These are phyloP conservation scores for Enteromius treurensis DNA, from an alignment of 2,797 vertebrate species.

Conservation along the genomic window DNA sequence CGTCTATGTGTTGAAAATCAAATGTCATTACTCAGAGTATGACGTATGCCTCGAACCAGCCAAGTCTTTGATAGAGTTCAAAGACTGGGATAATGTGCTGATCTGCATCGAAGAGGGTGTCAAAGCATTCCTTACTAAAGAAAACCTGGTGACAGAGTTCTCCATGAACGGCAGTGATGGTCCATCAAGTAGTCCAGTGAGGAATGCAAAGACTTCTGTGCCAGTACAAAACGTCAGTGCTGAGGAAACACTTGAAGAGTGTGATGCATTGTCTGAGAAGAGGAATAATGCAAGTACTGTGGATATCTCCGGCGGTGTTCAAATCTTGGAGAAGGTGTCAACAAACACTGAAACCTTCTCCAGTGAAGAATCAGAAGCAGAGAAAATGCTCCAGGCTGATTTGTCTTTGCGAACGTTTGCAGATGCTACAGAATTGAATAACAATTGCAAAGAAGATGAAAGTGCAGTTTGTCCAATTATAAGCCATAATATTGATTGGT, in stretches of 20 bases:
- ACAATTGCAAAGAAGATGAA: conserved; percentile 37
- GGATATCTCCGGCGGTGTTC: conserved; percentile 23
- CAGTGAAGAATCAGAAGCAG: conserved; percentile 35
- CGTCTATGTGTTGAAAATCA: conserved; percentile 89
- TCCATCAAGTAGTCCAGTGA: conserved; percentile 29
- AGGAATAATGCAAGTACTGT: not conserved
- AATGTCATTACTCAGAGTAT: conserved; percentile 86
- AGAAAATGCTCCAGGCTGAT: conserved; percentile 37
- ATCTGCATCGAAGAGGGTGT: conserved; percentile 87
- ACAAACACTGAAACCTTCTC: conserved; percentile 24
- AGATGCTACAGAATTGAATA: conserved; percentile 17
- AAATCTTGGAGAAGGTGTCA: conserved; percentile 23
- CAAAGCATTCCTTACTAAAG: conserved; percentile 84
- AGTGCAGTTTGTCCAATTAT: conserved; percentile 23
- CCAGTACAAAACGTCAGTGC: conserved; percentile 54
- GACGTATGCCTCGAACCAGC: conserved; percentile 93
- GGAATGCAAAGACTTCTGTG: not conserved
- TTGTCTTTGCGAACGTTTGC: conserved; percentile 22
- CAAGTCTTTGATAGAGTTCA: conserved; percentile 95
- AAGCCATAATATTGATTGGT: conserved; percentile 6
- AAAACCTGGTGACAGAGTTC: conserved; percentile 83
- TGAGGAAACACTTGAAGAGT: conserved; percentile 5
- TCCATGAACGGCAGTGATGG: conserved; percentile 75
- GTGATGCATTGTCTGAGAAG: conserved; percentile 11
- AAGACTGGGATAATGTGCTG: conserved; percentile 88